Conservation (phyloP, 2,113 vertebrate genomes). For the Nothocercus nigrocapillus region DNA sequence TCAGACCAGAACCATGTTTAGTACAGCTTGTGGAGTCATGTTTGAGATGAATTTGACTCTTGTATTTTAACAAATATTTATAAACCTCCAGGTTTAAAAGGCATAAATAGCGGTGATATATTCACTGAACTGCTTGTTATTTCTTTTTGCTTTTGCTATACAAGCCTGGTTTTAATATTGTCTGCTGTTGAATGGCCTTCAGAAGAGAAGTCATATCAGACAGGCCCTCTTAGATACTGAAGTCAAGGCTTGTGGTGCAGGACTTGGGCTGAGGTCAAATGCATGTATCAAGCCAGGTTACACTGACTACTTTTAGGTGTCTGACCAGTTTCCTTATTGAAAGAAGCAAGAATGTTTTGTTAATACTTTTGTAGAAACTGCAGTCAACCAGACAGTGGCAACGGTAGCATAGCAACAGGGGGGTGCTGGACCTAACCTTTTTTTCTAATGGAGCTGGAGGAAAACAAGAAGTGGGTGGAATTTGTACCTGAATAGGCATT, state of each 20-base stretch:
- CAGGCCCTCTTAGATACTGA: not conserved
- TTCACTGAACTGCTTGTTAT: not conserved
- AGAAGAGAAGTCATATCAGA: not conserved
- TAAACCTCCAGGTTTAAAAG: not conserved
- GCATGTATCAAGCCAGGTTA: not conserved
- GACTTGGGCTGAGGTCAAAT: accelerated
- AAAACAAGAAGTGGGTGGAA: slow-evolving; percentile 41
- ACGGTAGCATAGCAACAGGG: slow-evolving; percentile 69
- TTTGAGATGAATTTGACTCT: not conserved
- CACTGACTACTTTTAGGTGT: not conserved
- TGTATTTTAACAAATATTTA: not conserved
- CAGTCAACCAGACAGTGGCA: slow-evolving; percentile 10
- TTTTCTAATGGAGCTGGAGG: not conserved
- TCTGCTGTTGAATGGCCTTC: not conserved
- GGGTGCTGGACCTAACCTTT: slow-evolving; percentile 36
- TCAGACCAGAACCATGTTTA: not conserved
- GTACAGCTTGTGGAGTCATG: not conserved
- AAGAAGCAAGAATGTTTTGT: not conserved
- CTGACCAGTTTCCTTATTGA: not conserved
- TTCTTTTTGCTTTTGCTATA: not conserved
- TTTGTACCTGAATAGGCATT: not conserved
- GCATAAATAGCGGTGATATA: not conserved
- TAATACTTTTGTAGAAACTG: not conserved
- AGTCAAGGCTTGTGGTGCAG: not conserved
- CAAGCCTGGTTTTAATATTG: not conserved